Percentiles rank a stretch among this genome's conserved stretches.
Evolutionary conservation across 1,140 invertebrate genomes (phyloP).

Genomic region (Lordiphosa mommai): DNA sequence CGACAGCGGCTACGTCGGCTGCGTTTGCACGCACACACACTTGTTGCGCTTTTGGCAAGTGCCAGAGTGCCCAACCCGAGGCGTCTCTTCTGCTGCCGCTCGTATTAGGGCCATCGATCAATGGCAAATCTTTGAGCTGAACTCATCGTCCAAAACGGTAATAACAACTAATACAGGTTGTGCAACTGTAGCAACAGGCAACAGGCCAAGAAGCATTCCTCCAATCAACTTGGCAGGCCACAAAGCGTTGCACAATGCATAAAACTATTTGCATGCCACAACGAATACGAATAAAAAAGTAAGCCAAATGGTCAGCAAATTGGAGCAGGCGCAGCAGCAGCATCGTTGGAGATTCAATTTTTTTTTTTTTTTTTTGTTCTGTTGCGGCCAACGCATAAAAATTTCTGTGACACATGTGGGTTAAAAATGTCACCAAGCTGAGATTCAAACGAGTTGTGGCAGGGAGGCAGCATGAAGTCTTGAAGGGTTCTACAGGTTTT

Average conservation of each 20-base stretch:
- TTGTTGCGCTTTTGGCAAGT: constrained; percentile 68
- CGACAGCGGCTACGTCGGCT: constrained; percentile 22
- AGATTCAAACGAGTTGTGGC: too few species aligned
- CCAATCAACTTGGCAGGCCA: constrained; percentile 19
- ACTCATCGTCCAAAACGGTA: constrained; percentile 59
- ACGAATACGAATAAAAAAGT: constrained; percentile 33
- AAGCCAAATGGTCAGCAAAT: constrained; percentile 73
- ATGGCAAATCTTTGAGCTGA: constrained; percentile 44
- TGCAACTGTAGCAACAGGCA: constrained; percentile 56
- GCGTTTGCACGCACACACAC: constrained; percentile 43
- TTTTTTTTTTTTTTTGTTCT: neutral
- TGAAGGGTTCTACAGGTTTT: too few species aligned
- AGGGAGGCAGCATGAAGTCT: too few species aligned
- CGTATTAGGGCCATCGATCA: constrained; percentile 40
- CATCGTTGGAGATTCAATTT: constrained; percentile 10
- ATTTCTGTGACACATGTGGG: constrained; percentile 60
- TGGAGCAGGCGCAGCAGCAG: constrained; percentile 36
- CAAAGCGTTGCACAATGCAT: constrained; percentile 12
- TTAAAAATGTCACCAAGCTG: constrained; percentile 6
- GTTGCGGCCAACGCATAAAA: constrained; percentile 47
- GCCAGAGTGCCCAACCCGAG: constrained; percentile 21
- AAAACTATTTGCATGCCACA: constrained; percentile 56
- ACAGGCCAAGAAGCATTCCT: constrained; percentile 1
- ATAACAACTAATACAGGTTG: constrained; percentile 76
- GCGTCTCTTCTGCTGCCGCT: neutral